Conservation (phyloP, 53 echinoderm and acorn worm genomes). For the Temnopleurus reevesii region DNA sequence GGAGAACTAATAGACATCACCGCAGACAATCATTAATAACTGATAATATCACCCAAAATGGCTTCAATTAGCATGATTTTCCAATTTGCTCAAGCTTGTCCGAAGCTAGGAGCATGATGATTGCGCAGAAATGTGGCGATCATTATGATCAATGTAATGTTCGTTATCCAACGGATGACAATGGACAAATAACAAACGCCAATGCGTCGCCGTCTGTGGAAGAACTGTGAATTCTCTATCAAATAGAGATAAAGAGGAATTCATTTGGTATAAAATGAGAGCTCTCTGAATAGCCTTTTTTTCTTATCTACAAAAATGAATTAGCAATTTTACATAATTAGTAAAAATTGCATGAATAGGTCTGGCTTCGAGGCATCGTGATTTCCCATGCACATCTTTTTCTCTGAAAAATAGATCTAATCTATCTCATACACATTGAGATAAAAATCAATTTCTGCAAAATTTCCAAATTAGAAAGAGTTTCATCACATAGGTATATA, state of each 20-base stretch:
- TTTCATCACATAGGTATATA: no score
- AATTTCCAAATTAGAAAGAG: no score
- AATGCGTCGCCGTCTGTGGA: background rate
- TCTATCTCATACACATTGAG: no score
- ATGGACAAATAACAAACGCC: background rate
- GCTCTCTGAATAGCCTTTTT: background rate
- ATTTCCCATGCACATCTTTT: no score
- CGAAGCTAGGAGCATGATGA: background rate
- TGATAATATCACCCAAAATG: background rate
- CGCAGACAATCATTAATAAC: background rate
- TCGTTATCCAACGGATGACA: background rate
- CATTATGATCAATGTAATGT: background rate
- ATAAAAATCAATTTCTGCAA: no score
- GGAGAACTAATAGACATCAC: background rate
- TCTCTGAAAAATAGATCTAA: no score
- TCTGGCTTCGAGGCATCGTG: no score
- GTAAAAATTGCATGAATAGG: no score
- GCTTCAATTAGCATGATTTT: conserved; percentile 22
- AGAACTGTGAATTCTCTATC: background rate
- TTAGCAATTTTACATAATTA: no score
- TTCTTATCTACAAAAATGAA: background rate
- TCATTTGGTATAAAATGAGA: background rate
- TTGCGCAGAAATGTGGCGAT: background rate
- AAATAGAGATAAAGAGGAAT: background rate
- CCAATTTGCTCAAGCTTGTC: conserved; percentile 3